These are phyloP conservation scores for Cynopterus brachyotis DNA, from an alignment of 2,113 vertebrate species.

Conservation along the genomic window DNA sequence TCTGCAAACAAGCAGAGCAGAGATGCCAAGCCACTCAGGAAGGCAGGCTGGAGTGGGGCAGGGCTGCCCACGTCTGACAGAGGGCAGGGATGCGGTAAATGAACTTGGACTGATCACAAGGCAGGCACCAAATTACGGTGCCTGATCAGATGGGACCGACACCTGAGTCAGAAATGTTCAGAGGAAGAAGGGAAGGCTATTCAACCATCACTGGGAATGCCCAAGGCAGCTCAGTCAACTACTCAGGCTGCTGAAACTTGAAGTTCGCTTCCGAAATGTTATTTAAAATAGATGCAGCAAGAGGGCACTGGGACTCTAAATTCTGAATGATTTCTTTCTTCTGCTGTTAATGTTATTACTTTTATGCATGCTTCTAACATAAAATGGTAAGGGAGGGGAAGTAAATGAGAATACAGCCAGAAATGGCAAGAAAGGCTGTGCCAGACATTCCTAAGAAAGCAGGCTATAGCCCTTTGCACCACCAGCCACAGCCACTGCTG, in stretches of 20 bases:
- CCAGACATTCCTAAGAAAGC: neutral
- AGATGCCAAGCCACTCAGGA: neutral
- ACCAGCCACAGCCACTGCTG: neutral
- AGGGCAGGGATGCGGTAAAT: neutral
- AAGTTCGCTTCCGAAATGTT: neutral
- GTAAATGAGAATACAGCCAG: neutral
- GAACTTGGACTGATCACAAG: neutral
- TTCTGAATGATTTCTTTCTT: neutral
- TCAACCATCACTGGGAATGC: neutral
- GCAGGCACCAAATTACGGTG: neutral
- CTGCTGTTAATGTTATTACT: neutral
- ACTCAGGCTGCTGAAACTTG: neutral
- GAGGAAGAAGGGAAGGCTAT: neutral
- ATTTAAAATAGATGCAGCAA: neutral
- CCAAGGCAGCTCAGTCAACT: neutral
- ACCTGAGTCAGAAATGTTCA: neutral
- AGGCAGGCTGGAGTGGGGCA: neutral
- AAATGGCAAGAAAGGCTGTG: neutral
- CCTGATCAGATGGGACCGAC: neutral
- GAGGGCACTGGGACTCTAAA: neutral
- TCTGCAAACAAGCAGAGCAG: conserved; percentile 81
- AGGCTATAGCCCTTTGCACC: neutral
- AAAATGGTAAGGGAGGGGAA: neutral
- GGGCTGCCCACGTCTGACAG: neutral
- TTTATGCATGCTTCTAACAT: neutral